Evolutionary conservation across 2,888 invertebrate species (phyloP).

Genomic region (Philhelius pedissequus): DNA sequence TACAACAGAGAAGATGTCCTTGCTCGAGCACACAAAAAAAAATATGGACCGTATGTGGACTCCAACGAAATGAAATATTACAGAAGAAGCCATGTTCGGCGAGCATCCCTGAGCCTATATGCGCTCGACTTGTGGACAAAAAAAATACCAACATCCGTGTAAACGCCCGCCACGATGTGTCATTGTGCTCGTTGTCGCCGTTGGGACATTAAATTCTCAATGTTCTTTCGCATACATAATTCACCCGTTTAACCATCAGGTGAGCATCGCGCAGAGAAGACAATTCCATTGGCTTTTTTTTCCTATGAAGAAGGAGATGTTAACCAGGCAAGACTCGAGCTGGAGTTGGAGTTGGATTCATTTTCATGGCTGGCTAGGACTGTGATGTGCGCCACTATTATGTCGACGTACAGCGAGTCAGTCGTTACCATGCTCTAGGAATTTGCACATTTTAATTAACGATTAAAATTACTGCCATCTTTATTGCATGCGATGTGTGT

Average conservation of each 20-base stretch:
- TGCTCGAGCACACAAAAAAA: not conserved
- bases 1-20: conserved; percentile 24
- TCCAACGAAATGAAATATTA: conserved; percentile 41
- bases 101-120: conserved; percentile 28
- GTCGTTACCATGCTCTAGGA: conserved; percentile 29
- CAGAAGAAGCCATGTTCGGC: conserved; percentile 15
- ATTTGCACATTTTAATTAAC: conserved; percentile 70
- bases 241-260: conserved; percentile 69
- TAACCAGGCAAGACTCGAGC: not conserved
- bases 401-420: not conserved
- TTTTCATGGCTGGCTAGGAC: conserved; percentile 4
- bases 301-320: not conserved
- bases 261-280: conserved; percentile 56
- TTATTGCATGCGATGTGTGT: conserved; percentile 56
- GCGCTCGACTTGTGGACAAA: not conserved
- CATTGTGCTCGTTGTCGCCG: conserved; percentile 29
- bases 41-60: conserved; percentile 35
- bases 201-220: conserved; percentile 52
- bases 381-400: conserved; percentile 30
- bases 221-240: conserved; percentile 64
- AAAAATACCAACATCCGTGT: not conserved
- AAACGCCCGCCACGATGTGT: conserved; percentile 16
- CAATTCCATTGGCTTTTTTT: conserved; percentile 40
- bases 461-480: conserved; percentile 70
- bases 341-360: not conserved